A percentile compares a stretch with the other conserved stretches of the same genome.
Evolutionary conservation across 2,113 vertebrate species (phyloP).

Genomic region (Nanorana parkeri): DNA sequence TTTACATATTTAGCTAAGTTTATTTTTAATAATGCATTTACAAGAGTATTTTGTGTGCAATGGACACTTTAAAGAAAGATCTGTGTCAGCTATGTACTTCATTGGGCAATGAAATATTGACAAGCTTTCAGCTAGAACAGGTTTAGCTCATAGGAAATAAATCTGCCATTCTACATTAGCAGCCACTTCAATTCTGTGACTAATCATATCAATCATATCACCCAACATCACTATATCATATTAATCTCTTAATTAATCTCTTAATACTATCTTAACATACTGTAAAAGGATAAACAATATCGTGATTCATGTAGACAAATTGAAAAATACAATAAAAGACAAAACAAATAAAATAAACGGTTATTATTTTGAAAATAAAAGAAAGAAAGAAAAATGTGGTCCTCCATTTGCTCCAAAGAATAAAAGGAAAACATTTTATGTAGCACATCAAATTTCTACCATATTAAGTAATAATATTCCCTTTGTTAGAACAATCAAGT

Average conservation of each 20-base stretch:
- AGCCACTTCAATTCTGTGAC: constrained; percentile 8
- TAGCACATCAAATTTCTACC: no score
- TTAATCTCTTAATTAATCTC: background rate
- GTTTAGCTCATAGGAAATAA: constrained; percentile 33
- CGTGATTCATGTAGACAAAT: background rate
- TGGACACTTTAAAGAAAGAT: background rate
- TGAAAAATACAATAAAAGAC: no score
- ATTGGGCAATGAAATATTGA: constrained; percentile 26
- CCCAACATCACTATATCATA: background rate
- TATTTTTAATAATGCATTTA: no score
- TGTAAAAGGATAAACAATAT: background rate
- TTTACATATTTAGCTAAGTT: no score
- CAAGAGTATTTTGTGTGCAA: background rate
- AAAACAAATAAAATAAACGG: no score
- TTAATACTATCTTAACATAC: background rate
- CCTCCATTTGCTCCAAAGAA: no score
- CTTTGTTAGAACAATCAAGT: no score
- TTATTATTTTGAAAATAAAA: no score
- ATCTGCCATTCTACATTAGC: constrained; percentile 19
- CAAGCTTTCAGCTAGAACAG: constrained; percentile 42
- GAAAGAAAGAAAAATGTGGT: no score
- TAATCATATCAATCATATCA: constrained; percentile 37
- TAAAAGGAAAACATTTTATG: no score
- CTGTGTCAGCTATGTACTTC: background rate
- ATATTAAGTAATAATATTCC: no score